These are phyloP conservation scores for Drosophila littoralis DNA, from an alignment of 1,140 invertebrate species.

Conservation along the genomic window DNA sequence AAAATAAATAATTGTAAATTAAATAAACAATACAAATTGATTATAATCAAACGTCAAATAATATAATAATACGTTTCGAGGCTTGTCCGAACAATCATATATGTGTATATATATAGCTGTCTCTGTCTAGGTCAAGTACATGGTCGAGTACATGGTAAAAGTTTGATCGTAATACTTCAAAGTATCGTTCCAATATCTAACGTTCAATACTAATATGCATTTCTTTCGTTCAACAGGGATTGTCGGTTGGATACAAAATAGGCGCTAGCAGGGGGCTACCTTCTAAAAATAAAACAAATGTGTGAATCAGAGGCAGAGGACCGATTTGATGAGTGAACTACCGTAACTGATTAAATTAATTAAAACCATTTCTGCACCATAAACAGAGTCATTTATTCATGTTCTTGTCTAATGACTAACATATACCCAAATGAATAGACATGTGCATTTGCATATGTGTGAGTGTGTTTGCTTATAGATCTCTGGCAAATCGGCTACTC, in stretches of 20 bases:
- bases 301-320: slow-evolving; percentile 54
- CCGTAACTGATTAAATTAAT: slow-evolving; percentile 81
- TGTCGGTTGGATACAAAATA: slow-evolving; percentile 39
- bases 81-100: slow-evolving; percentile 21
- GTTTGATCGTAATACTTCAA: slow-evolving; percentile 34
- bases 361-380: slow-evolving; percentile 80
- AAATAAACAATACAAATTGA: slow-evolving; percentile 74
- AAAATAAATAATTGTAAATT: slow-evolving; percentile 73
- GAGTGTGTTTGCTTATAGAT: slow-evolving; percentile 9
- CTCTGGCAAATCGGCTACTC: slow-evolving; percentile 31
- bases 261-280: slow-evolving; percentile 19
- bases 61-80: slow-evolving; percentile 25
- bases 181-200: slow-evolving; percentile 42
- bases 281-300: slow-evolving; percentile 51
- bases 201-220: slow-evolving; percentile 53
- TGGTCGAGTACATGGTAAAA: slow-evolving; percentile 52
- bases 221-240: slow-evolving; percentile 37
- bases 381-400: slow-evolving; percentile 75
- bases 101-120: slow-evolving; percentile 1
- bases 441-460: slow-evolving; percentile 19
- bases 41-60: slow-evolving; percentile 40
- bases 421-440: slow-evolving; percentile 20
- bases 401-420: slow-evolving; percentile 60
- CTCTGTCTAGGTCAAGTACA: slow-evolving; percentile 13
- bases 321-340: slow-evolving; percentile 61